A percentile compares a stretch with the other conserved stretches of the same genome.
Evolutionary conservation across 2,113 vertebrate genomes (phyloP).

Genomic region (Platysternon megacephalum): DNA sequence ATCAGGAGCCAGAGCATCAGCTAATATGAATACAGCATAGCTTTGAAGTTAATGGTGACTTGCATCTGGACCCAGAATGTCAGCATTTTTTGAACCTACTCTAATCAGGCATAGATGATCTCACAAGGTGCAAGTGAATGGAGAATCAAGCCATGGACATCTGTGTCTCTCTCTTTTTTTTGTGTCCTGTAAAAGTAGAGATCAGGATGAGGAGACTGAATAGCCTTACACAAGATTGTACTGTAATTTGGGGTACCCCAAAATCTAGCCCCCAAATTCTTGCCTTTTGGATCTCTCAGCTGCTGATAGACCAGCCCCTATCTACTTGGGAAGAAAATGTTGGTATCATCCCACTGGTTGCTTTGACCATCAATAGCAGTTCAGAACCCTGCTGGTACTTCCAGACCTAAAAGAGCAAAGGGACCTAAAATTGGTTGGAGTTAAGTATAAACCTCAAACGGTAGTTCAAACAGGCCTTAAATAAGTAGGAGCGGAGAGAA

Average conservation of each 20-base stretch:
- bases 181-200: neutral
- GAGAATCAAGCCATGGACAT: neutral
- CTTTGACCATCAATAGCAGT: neutral
- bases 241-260: neutral
- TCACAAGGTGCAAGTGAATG: neutral
- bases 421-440: neutral
- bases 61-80: neutral
- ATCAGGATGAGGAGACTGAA: neutral
- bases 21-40: neutral
- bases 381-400: neutral
- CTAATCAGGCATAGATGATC: neutral
- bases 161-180: neutral
- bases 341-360: neutral
- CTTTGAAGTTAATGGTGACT: neutral
- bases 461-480: neutral
- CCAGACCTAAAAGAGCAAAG: neutral
- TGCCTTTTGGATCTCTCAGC: neutral
- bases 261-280: neutral
- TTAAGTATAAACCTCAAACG: neutral
- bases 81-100: neutral
- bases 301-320: rapidly evolving
- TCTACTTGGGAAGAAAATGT: neutral
- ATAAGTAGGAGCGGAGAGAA: neutral
- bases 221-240: neutral
- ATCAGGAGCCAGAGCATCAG: no score